Evolutionary conservation across 2,113 vertebrate genomes (phyloP).

Genomic region (Ictidomys tridecemlineatus): DNA sequence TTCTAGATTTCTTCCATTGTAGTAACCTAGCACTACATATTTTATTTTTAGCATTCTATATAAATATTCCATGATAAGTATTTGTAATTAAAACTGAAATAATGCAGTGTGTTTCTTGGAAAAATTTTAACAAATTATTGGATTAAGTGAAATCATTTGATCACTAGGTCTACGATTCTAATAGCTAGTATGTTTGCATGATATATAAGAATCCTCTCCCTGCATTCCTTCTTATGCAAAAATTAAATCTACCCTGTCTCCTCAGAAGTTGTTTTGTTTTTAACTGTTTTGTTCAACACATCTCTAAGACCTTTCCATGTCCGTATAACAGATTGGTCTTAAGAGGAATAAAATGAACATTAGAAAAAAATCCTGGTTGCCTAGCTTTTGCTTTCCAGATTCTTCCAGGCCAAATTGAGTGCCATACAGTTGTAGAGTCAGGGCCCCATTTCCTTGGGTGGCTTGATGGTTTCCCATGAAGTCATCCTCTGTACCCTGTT

Average conservation of each 20-base stretch:
- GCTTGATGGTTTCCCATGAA: background rate
- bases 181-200: background rate
- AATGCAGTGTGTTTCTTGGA: background rate
- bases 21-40: background rate
- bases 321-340: background rate
- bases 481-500: background rate
- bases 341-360: background rate
- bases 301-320: background rate
- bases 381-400: background rate
- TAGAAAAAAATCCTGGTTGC: background rate
- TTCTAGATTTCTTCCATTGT: background rate
- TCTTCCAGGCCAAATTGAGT: too few relatives aligned
- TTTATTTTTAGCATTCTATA: background rate
- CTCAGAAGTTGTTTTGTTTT: background rate
- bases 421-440: too few relatives aligned
- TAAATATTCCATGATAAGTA: background rate
- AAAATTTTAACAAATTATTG: conserved; percentile 12
- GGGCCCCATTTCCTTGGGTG: too few relatives aligned
- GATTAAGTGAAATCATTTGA: background rate
- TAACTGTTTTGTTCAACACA: background rate
- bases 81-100: conserved; percentile 5
- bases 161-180: background rate
- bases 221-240: background rate
- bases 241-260: background rate
- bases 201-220: background rate